Evolutionary conservation across 2,113 vertebrate species (phyloP), one percentile per base, ranked within the genome.

Genomic region (Brachirus orientalis): DNA sequence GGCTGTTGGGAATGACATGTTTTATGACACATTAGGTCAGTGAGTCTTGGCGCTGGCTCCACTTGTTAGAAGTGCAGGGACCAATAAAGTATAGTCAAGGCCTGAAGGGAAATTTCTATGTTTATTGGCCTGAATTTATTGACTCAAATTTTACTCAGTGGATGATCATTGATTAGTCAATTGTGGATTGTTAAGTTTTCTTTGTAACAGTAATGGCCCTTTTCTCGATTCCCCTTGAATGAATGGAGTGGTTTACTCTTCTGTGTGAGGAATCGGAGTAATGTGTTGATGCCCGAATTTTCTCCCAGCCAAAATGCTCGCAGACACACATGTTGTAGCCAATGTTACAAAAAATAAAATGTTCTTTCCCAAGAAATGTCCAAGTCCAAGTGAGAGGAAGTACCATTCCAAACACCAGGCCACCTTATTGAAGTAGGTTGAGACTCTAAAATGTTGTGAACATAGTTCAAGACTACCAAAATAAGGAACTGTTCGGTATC

Each of bases 31-130:
- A 4, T 63, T 53, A 38, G 41, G 54, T 70, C 64, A 13, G 43
- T 0, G n/a, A 41, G 54, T 40, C 12, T 54, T 13, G 41, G 51
- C 37, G 0, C 51, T 1, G 50, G n/a, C 44, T 22, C 1, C 1
- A 43, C 53, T 79, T 43, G 75, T 72, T 61, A 44, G 44, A 22
- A n/a, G 8, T 0, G 44, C 0, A 0, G 17, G 46, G 20, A 45
- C 44, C 20, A 17, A 20, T 54, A 18, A 45, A 54, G 43, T 18
- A 9, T 11, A 17, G 19, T 44, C 1, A 1, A 16, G 19, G 37
- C 14, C 75, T 72, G 55, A 38, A 43, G 74, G 59, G 71, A 72
- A 65, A 70, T 57, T 16, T 0, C n/a, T 52, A 14, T 61, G 58
- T 41, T 51, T 59, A 46, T 51, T 13, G 54, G 12, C 6, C 3